Evolutionary conservation across 2,797 vertebrate genomes (phyloP), one percentile per base, ranked within the genome.

Genomic region (Perodicticus potto): DNA sequence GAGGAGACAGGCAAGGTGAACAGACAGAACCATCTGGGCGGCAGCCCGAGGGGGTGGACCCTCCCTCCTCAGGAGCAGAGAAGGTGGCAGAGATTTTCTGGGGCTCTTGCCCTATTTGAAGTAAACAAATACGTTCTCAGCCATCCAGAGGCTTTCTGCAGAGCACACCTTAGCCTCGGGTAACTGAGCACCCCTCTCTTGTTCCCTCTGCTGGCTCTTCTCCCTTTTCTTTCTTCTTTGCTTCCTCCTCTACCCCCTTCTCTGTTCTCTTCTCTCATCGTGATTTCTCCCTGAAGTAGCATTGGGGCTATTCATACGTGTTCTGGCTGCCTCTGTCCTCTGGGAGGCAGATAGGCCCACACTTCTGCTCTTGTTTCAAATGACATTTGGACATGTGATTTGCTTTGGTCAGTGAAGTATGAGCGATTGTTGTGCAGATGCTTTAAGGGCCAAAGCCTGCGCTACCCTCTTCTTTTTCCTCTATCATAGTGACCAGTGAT

Each of bases 1-100:
- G 97, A 97, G 97, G 98, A 97, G 98, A 98, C 83, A 84, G 97
- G 84, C 97, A 98, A 98, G 97, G 97, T 98, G 98, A 98, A 97
- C 98, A 97, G 97, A 97, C 84, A 88, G 98, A 98, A 97, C 95
- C 96, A 97, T 97, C 97, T 96, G 32, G 0, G 97, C 73, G 77
- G 96, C 61, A 0, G 98, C 97, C 97, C 77, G 81, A 97, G 97
- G 97, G 97, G 98, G 98, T 98, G 0, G 1, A 32, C 22, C 32
- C 69, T 83, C 34, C 72, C 37, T 59, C 17, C 97, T 95, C 10
- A 4, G 10, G 34, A 45, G 43, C 0, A 20, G 20, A n/a, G 2
- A 40, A 49, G 43, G 25, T 27, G 53, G n/a, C 4, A 53, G 63
- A 65, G 25, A 27, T 20, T 87, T 82, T n/a, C 25, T 59, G 17